Evolutionary conservation across 2,797 vertebrate species (phyloP).

Genomic region (Phrynocephalus vlangalii): DNA sequence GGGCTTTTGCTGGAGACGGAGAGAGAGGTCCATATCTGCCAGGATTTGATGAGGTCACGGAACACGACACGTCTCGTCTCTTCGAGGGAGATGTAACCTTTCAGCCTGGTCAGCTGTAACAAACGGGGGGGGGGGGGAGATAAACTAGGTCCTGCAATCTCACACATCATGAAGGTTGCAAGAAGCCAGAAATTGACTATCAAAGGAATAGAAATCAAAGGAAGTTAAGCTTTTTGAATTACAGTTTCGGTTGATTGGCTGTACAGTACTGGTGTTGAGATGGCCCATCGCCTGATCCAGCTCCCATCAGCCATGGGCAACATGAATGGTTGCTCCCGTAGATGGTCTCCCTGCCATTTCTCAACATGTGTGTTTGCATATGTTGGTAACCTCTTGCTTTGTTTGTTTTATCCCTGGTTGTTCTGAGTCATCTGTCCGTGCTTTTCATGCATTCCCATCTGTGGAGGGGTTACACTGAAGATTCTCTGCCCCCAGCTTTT

Average conservation of each 20-base stretch:
- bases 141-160: neutral
- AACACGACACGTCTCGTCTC: neutral
- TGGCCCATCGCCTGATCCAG: too few species aligned
- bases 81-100: conserved; percentile 32
- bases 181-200: neutral
- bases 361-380: neutral
- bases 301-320: neutral
- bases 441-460: neutral
- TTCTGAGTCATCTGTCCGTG: neutral
- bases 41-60: neutral
- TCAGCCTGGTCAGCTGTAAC: neutral
- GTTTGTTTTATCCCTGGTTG: neutral
- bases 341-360: neutral
- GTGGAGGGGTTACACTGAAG: neutral
- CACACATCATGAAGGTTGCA: neutral
- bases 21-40: neutral
- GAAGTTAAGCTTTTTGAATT: neutral
- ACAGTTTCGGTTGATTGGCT: neutral
- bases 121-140: too few species aligned
- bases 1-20: neutral
- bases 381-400: neutral
- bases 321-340: neutral
- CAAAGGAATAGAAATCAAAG: neutral
- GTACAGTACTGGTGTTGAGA: neutral
- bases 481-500: too few species aligned